Percentiles rank a stretch among this genome's conserved stretches.
These are phyloP conservation scores for Labeo catla DNA, from an alignment of 2,113 vertebrate species.

Conservation along the genomic window DNA sequence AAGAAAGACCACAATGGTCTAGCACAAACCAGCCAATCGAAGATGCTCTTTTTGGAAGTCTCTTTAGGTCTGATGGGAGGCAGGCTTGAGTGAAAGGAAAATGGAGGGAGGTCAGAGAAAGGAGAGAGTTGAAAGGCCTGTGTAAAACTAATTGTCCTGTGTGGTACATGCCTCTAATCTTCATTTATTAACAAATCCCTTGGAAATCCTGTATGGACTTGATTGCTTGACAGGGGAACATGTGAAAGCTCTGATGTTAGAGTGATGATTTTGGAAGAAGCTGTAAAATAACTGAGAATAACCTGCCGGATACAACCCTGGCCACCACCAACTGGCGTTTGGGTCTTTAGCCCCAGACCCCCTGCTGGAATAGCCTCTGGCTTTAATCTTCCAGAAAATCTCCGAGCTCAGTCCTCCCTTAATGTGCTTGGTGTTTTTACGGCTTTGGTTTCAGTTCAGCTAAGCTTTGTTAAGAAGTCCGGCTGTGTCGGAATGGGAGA, in stretches of 20 bases:
- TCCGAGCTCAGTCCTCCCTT: constrained; percentile 24
- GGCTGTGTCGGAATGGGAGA: not conserved
- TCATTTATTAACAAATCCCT: constrained; percentile 54
- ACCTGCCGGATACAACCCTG: constrained; percentile 6
- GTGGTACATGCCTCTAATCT: constrained; percentile 62
- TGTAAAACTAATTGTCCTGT: constrained; percentile 39
- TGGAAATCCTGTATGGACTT: constrained; percentile 59
- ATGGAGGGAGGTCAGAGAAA: constrained; percentile 14
- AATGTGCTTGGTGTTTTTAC: constrained; percentile 33
- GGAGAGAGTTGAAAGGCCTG: constrained; percentile 13
- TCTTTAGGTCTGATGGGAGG: constrained; percentile 43
- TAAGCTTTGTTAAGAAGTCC: constrained; percentile 53
- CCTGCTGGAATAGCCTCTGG: constrained; percentile 34
- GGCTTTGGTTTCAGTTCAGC: constrained; percentile 20
- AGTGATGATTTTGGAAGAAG: constrained; percentile 37
- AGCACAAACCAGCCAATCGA: not conserved
- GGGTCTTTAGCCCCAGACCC: constrained; percentile 39
- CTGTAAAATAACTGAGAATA: constrained; percentile 30
- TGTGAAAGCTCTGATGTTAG: constrained; percentile 24
- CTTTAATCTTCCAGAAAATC: constrained; percentile 51
- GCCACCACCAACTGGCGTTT: constrained; percentile 36
- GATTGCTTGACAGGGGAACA: constrained; percentile 49
- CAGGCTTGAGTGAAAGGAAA: constrained; percentile 43
- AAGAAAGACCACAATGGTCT: not conserved
- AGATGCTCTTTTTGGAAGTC: not conserved